These are phyloP conservation scores for Eupleurogrammus muticus DNA, from an alignment of 2,797 vertebrate genomes.

Conservation along the genomic window DNA sequence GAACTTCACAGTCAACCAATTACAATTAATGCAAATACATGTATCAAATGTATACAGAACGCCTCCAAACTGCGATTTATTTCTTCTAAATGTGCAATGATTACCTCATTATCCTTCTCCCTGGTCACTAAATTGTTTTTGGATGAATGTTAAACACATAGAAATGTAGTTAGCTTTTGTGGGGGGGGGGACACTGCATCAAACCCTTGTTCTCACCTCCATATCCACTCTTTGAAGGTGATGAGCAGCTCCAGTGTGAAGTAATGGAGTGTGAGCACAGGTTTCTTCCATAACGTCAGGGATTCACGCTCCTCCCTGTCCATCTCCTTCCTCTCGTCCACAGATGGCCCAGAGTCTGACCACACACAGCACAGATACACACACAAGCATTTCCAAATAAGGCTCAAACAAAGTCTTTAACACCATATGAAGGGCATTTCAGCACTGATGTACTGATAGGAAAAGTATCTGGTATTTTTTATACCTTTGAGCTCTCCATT, in stretches of 20 bases:
- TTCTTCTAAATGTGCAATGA: neutral
- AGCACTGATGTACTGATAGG: neutral
- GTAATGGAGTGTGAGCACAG: conserved; percentile 88
- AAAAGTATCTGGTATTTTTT: neutral
- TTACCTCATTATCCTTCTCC: neutral
- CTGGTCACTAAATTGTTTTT: neutral
- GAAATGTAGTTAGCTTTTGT: neutral
- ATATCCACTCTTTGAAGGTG: conserved; percentile 87
- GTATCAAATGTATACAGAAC: neutral
- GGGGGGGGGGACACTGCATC: neutral
- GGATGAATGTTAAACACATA: neutral
- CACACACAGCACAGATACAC: conserved; percentile 10
- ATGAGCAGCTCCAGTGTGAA: conserved; percentile 89
- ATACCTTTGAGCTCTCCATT: conserved; percentile 87
- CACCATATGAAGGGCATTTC: neutral
- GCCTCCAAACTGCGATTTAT: too few relatives aligned
- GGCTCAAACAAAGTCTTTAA: neutral
- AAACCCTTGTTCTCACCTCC: conserved; percentile 69
- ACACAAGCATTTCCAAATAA: neutral
- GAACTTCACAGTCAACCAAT: too few relatives aligned
- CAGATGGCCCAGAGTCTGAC: conserved; percentile 74
- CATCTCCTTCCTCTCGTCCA: conserved; percentile 82
- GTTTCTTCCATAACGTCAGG: conserved; percentile 90
- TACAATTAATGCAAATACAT: neutral
- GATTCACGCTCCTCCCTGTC: conserved; percentile 85